These are phyloP conservation scores for Pantala flavescens DNA, from an alignment of 1,140 invertebrate species.

Conservation along the genomic window DNA sequence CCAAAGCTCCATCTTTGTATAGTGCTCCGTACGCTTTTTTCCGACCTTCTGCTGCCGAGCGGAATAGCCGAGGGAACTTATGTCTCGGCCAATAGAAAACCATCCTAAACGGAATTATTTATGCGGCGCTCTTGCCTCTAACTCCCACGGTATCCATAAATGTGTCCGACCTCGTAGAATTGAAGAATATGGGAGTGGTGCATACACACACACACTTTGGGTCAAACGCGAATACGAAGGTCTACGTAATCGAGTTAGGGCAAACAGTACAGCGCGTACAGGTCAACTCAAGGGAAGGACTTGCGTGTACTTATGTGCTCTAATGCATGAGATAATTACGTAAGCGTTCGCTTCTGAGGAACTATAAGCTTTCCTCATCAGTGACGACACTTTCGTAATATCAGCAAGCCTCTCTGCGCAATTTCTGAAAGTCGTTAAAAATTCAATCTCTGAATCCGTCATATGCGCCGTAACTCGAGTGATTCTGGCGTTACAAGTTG, in stretches of 20 bases:
- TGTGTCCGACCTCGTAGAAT: not conserved
- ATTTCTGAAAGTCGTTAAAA: too few relatives aligned
- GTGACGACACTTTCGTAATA: too few relatives aligned
- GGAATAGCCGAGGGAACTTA: not conserved
- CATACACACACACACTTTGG: not conserved
- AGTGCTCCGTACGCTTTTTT: too few relatives aligned
- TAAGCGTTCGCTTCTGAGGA: too few relatives aligned
- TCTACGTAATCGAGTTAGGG: not conserved
- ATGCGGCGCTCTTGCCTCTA: not conserved
- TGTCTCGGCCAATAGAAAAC: not conserved
- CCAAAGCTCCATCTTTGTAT: too few relatives aligned
- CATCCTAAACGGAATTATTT: not conserved
- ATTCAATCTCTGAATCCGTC: too few relatives aligned
- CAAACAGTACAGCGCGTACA: not conserved
- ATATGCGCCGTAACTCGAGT: too few relatives aligned
- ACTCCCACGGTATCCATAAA: not conserved
- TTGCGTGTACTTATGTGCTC: too few relatives aligned
- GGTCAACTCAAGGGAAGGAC: not conserved
- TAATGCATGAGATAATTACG: too few relatives aligned
- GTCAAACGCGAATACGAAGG: not conserved
- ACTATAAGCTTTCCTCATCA: too few relatives aligned
- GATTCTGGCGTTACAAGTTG: too few relatives aligned
- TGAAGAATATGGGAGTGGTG: not conserved
- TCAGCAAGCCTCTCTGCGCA: too few relatives aligned
- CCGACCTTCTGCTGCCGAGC: not conserved